Base-by-base conservation (phyloP, 2,113 vertebrate species). In the Loxodonta africana region DNA sequence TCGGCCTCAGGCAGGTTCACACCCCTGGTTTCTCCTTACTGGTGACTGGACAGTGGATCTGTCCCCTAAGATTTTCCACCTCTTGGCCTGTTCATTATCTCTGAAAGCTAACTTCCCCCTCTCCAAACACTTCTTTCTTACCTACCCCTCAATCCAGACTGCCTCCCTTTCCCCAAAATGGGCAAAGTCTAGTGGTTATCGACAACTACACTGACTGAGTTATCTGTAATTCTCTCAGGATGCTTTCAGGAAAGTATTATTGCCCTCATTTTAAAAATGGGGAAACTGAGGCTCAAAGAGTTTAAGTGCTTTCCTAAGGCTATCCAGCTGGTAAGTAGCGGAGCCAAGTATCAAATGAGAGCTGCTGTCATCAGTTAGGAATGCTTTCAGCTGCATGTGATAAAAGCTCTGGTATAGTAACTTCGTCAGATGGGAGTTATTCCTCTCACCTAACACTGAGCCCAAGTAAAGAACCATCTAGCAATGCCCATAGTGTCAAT, bases 401-500 rank as follows among this genome's bases (percentile, higher is more conserved):
- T 76, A 57, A 60, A 60, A 18, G 28, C 37, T 51, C 21, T 8
- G 14, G 26, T 5, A 46, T 0, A 4, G 18, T 63, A 10, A 10
- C 48, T 48, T 4, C 3, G 20, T 60, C 83, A 5, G 4, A 57
- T 0, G 2, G 2, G 21, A 44, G 41, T 10, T 10, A 1, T 3
- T 48, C 37, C 33, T 53, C 74, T 95, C 62, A 25, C 62, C 53
- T 30, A 71, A 18, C 20, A n/a, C 18, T 0, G 57, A 20, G 11
- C 51, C 78, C 60, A 11, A 37, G 44, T 5, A 6, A 76, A 76
- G 26, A 9, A 44, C 33, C 33, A 21, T 0, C 14, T 2, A 25
- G 25, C 30, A 9, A 9, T 2, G 4, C 4, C 15, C 4, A 1
- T 0, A 0, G 25, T 8, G 41, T 53, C 60, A 53, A 8, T 23